Base-by-base conservation (phyloP, 2,113 vertebrate genomes). In the Corythaeola cristata region DNA sequence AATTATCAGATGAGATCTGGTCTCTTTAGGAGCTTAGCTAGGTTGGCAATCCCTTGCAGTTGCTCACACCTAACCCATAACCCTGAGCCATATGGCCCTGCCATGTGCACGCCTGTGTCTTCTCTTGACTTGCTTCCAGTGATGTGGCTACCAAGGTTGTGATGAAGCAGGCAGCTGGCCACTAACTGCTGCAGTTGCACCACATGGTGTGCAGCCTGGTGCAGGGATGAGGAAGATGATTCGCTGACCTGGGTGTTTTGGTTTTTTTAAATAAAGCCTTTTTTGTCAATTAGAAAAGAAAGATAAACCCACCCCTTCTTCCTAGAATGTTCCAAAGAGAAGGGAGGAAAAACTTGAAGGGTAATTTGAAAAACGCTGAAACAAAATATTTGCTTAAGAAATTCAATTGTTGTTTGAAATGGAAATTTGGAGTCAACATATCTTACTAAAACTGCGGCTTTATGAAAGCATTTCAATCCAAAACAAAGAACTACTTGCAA, bases 91-190 rank as follows among this genome's bases (percentile, higher is more conserved):
- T 93, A 63, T 95, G 95, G 89, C 41, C 74, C 74, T 91, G 80
- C 84, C 87, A 41, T 75, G 89, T 95, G 89, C 21, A 15, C 0
- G 47, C 90, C 73, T 58, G n/a, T 11, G 5, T 59, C 83, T 95
- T 60, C 72, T 59, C 96, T 72, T 90, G 88, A 58, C 69, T 94
- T 28, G 28, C 62, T 85, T 92, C 95, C 96, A 91, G 94, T 84
- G 72, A 1, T 5, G 73, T 75, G 69, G 95, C 84, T 78, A 79
- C 95, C 87, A 39, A 10, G 73, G 76, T 12, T 86, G 80, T 15
- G 89, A 18, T 49, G 90, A 41, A 72, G 82, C 45, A 67, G 64
- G 92, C 94, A 96, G 95, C 92, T 95, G 96, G 92, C 92, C 85
- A 47, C 77, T 52, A 11, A 28, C 93, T 90, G 87, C 91, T 96